phyloP scores from a whole-genome alignment of 2,113 vertebrate genomes.

The Nothocercus julius region DNA sequence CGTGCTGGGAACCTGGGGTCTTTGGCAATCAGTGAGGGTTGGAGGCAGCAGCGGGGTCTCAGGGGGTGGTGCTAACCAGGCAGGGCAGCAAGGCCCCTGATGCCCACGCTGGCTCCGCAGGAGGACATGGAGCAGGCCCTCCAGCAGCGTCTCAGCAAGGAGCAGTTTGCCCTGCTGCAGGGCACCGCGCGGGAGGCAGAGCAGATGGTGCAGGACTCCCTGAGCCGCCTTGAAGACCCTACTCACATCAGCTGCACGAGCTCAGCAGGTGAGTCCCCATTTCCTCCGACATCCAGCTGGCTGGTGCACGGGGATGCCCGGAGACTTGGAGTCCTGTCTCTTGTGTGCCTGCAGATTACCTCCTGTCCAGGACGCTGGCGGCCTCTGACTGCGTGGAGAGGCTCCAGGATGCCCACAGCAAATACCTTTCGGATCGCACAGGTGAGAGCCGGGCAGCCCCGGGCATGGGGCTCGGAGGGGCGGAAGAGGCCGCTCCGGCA shows the following conservation, averaged over 20 bases:
- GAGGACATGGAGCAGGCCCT: slow-evolving; percentile 80
- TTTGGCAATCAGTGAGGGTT: fast-evolving
- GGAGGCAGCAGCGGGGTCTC: fast-evolving
- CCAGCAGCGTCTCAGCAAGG: slow-evolving; percentile 72
- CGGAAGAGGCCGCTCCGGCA: fast-evolving
- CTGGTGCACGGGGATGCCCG: fast-evolving
- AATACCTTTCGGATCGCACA: slow-evolving; percentile 76
- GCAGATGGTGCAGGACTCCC: slow-evolving; percentile 85
- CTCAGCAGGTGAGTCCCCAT: slow-evolving; percentile 82
- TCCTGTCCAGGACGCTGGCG: slow-evolving; percentile 85
- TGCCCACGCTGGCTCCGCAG: slow-evolving; percentile 49
- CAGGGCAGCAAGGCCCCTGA: fast-evolving
- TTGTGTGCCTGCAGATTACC: slow-evolving; percentile 84
- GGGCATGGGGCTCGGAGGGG: background rate
- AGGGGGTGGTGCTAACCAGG: fast-evolving
- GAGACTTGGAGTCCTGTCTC: background rate
- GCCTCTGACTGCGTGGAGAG: slow-evolving; percentile 81
- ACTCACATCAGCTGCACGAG: slow-evolving; percentile 88
- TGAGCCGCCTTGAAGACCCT: slow-evolving; percentile 86
- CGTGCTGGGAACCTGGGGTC: fast-evolving
- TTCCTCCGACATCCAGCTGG: background rate
- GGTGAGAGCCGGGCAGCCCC: slow-evolving; percentile 70
- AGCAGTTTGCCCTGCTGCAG: slow-evolving; percentile 81
- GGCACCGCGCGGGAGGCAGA: slow-evolving; percentile 79
- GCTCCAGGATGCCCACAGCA: slow-evolving; percentile 75